Percentiles rank a stretch among this genome's conserved stretches.
These are phyloP conservation scores for Parnassius orleans DNA, from an alignment of 2,888 invertebrate species.

Conservation along the genomic window DNA sequence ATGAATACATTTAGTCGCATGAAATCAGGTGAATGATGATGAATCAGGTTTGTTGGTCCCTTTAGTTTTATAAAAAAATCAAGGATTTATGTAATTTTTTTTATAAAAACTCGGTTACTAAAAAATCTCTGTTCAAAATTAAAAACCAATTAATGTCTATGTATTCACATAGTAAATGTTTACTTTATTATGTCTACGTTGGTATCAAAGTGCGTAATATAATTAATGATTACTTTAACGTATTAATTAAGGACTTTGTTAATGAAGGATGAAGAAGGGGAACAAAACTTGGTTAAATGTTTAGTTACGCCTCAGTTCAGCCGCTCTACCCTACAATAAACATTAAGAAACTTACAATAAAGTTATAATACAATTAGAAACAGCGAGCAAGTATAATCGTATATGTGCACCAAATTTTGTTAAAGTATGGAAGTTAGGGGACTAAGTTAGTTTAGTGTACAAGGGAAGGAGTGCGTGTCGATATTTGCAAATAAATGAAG, in stretches of 20 bases:
- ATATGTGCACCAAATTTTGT: slow-evolving; percentile 13
- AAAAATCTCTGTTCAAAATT: no score
- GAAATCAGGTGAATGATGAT: no score
- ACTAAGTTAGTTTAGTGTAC: slow-evolving; percentile 8
- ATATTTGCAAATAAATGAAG: slow-evolving; percentile 17
- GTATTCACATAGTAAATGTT: background rate
- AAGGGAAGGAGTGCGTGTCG: slow-evolving; percentile 9
- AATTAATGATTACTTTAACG: slow-evolving; percentile 10
- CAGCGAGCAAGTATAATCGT: slow-evolving; percentile 1
- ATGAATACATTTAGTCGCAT: no score
- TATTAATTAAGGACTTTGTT: slow-evolving; percentile 19
- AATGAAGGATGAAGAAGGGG: slow-evolving; percentile 11
- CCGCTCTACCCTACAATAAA: slow-evolving; percentile 20
- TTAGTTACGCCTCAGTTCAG: slow-evolving; percentile 14
- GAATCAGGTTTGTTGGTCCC: no score
- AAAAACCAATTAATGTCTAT: no score
- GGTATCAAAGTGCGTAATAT: slow-evolving; percentile 13
- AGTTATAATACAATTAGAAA: slow-evolving; percentile 23
- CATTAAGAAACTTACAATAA: slow-evolving; percentile 24
- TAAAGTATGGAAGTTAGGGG: slow-evolving; percentile 5
- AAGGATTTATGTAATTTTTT: no score
- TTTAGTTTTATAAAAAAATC: no score
- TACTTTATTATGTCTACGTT: background rate
- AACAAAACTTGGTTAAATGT: slow-evolving; percentile 17
- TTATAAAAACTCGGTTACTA: no score